Base-by-base conservation (phyloP, 1,140 invertebrate species). In the Trichogramma pretiosum region DNA sequence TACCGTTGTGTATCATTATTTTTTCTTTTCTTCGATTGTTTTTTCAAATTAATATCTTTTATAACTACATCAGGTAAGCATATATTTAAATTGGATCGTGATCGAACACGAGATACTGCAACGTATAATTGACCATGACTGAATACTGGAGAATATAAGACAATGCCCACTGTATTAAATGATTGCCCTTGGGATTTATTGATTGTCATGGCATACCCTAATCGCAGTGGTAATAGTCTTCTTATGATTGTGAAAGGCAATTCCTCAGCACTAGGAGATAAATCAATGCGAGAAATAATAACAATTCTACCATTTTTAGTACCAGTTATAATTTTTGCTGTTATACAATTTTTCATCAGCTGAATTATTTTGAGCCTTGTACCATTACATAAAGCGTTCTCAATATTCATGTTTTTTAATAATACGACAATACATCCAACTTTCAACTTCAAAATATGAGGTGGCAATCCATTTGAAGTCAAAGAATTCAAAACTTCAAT, bases 151-250 rank as follows among this genome's bases (percentile, higher is more conserved):
- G 10, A 8, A 8, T 16, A 14, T 37, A 37, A 19, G n/a, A 19
- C 18, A 11, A 37, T 14, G 5, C 11, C 17, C 8, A 37, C 35
- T 18, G 18, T 37, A 5, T 37, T 18, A 19, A 41, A 41, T 5
- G 39, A 13, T 28, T 41, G 39, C 24, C 39, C 22, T 24, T 41
- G 39, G 3, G 22, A 26, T 26, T 41, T 41, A 41, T 41, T 41
- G 16, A 41, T 28, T 9, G 39, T 41, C 8, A 23, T 41, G 24
- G 39, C 19, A 41, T 24, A 41, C 10, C 39, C 39, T 28, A 41
- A 41, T 28, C 39, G 10, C 19, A 41, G 5, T 28, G 39, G 39
- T 16, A 41, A 41, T 28, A 5, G 39, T 14, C 22, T 5, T 16
- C 39, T 22, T 41, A 7, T 41, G 22, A 41, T 41, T 16, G 7